Evolutionary conservation across 2,888 invertebrate genomes (phyloP), one percentile per base, ranked within the genome.

Genomic region (Pseudoips prasinana): DNA sequence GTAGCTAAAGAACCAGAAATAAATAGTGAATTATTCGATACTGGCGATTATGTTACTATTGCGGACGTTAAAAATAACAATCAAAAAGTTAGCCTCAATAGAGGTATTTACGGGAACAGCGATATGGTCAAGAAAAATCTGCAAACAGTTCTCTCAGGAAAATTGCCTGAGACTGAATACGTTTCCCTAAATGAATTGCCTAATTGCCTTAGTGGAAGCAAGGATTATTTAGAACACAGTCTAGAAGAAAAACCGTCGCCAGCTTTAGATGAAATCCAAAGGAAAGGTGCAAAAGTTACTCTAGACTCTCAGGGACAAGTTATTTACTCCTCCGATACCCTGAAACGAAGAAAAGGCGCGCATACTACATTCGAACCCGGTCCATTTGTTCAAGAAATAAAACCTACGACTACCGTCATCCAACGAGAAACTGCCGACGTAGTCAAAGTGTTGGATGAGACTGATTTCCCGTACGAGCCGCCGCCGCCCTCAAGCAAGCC

Each of bases 301-400:
- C 82, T 96, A 25, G 95, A 96, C 78, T 94, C 96, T 10, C 94
- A 94, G 63, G 97, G 96, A 30, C 95, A 95, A 90, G 95, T 96
- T 25, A 94, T 96, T 41, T 96, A 94, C 80, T 94, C 94, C 46
- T 96, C 96, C 9, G 96, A 96, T 60, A 96, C 96, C 66, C 82
- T 96, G 46, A 93, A 92, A 68, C 90, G 95, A 58, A 89, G 93
- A 47, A 95, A 95, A 88, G 94, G 93, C 40, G 93, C 94, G 8
- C 94, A 95, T 65, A 94, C 95, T 20, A 95, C 96, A 18, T 96
- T 96, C 65, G 95, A 95, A 85, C 96, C 96, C 34, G 96, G 96
- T 52, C 95, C 95, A 24, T 94, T 94, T 72, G 94, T 96, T 10
- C 94, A 94, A 80, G 92, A 92, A 61, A 74, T 87, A 30, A 64